Base-by-base conservation (phyloP, 2,797 vertebrate genomes). In the Anabacerthia variegaticeps region DNA sequence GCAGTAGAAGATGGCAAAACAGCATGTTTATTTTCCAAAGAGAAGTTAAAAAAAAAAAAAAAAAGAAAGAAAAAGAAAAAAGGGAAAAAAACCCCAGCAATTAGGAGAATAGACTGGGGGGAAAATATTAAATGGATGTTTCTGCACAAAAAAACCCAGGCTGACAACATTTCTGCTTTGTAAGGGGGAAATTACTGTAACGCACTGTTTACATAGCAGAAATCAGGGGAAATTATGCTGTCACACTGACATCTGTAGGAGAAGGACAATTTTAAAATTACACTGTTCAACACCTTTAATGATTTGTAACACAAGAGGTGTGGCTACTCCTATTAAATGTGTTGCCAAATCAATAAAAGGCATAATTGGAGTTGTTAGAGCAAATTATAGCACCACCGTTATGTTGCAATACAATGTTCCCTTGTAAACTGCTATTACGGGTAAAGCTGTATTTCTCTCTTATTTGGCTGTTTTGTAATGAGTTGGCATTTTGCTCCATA, bases 351-450 rank as follows among this genome's bases (percentile, higher is more conserved):
- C 99, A 99, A 99, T 99, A 99, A 98, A 98, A 99, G 98, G 98
- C 98, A 99, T 99, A 99, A 99, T 99, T 99, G 98, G 98, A 99
- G 99, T 99, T 99, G 99, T 99, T 99, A 99, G 99, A 99, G 98
- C 98, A 99, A 99, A 99, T 99, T 99, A 99, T 99, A 99, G 99
- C 98, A 98, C 98, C 98, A 98, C 98, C 98, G 99, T 99, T 99
- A 99, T 99, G 98, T 99, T 98, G 98, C 98, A 98, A 98, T 98
- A 99, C 98, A 99, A 98, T 99, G 98, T 99, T 98, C 98, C 98
- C 98, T 98, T 98, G 98, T 99, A 99, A 99, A 99, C 99, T 98
- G 98, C 99, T 99, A 99, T 99, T 99, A 99, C 98, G 97, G 98
- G 97, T 96, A 97, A 98, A 98, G 97, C 98, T 97, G 98, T 98